Conservation (phyloP, 2,113 vertebrate genomes). For the Empidonax traillii region DNA sequence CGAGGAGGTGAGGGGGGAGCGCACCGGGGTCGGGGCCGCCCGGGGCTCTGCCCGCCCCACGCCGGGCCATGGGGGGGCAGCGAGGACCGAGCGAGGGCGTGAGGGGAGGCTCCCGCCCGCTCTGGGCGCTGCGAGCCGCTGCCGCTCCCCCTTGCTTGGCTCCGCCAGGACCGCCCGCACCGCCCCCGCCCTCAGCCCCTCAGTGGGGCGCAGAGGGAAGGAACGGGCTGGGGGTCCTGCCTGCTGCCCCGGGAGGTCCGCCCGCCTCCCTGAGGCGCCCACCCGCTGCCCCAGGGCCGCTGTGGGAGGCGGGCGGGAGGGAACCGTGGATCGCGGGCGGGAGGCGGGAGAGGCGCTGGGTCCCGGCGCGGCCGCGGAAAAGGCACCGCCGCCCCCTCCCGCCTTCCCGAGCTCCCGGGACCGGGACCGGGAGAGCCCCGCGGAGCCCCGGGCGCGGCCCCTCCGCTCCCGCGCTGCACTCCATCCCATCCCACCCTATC, state of each 20-base stretch:
- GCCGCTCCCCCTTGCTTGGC: accelerated
- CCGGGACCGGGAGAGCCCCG: background rate
- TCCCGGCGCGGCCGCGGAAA: background rate
- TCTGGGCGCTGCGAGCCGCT: background rate
- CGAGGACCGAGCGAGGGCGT: too few species aligned
- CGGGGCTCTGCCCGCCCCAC: background rate
- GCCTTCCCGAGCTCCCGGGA: background rate
- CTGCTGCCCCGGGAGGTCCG: too few species aligned
- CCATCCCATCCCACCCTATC: background rate
- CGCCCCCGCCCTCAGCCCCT: background rate
- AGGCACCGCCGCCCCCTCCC: background rate
- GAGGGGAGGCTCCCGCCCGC: background rate
- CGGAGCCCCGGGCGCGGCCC: background rate
- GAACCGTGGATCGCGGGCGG: background rate
- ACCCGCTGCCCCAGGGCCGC: background rate
- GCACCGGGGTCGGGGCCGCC: background rate
- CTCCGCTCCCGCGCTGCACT: background rate
- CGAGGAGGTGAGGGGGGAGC: background rate
- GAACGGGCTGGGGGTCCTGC: background rate
- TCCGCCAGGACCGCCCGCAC: background rate
- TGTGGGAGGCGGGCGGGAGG: background rate
- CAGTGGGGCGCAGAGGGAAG: background rate
- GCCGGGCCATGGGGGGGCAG: background rate
- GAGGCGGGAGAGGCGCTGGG: background rate
- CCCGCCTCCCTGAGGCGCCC: too few species aligned